Base-by-base conservation (phyloP, 2,888 invertebrate species). In the Thyatira batis region DNA sequence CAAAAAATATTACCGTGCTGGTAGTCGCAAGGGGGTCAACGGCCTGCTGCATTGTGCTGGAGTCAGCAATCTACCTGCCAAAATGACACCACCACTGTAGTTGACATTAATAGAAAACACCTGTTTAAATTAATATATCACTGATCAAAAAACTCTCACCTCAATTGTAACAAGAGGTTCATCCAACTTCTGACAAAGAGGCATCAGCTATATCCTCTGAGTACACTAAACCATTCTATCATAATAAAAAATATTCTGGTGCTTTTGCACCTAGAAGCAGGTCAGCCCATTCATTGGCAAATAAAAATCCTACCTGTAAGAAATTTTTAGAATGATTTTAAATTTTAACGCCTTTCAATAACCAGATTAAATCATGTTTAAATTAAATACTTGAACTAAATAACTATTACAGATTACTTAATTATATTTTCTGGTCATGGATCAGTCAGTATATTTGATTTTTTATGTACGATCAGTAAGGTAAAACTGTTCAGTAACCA, bases 31-130 rank as follows among this genome's bases (percentile, higher is more conserved):
- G 89, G 71, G 92, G 92, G 77, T 92, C 92, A 67, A 92, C 92
- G 67, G 92, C 92, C 83, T 92, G 92, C 87, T 92, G 92, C 92
- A 92, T 92, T 71, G 92, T 92, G 92, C 92, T 92, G 85, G 92
- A 92, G 84, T 92, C 92, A 82, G 92, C 92, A 81, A 92, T 90
- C 92, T 92, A 92, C 92, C 92, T 92, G 88, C 87, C 92, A 82
- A 88, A 84, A 76, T 73, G 64, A 89, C 71, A 81, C 78, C 71
- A 79, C 60, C 60, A 84, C 88, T 90, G 77, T 84, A 86, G 82
- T 73, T 72, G 57, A 57, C 54, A 55, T 43, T 17, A 48, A 61
- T 61, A 51, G 56, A 51, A 57, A 65, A 49, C 28, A 53, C 9
- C 53, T 54, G 28, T 3, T 33, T 28, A 27, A 51, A 54, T 57